Evolutionary conservation across 1,140 invertebrate species (phyloP).

Genomic region (Melanaphis sacchari): DNA sequence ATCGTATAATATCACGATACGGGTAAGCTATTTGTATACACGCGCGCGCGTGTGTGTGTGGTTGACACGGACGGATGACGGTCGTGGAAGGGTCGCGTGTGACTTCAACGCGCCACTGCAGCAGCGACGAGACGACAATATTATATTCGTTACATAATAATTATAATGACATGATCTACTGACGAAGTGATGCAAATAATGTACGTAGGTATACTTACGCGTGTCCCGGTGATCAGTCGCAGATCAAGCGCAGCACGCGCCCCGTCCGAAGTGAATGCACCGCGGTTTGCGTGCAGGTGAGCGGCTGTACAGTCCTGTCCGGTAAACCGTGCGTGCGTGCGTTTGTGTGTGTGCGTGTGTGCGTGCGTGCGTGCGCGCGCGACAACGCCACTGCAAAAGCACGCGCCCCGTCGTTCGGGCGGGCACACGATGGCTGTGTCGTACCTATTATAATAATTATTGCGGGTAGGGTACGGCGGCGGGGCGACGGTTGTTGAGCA

Average conservation of each 20-base stretch:
- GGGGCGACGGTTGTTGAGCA: not conserved
- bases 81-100: no score
- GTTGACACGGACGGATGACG: no score
- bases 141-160: no score
- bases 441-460: no score
- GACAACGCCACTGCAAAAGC: not conserved
- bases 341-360: not conserved
- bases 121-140: no score
- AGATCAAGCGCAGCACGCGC: no score
- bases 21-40: not conserved
- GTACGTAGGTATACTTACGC: not conserved
- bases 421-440: no score
- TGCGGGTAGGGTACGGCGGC: no score
- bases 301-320: not conserved
- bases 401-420: not conserved
- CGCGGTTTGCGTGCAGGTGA: not conserved
- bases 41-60: no score
- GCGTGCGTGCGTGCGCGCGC: no score
- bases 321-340: not conserved
- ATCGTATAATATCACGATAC: not conserved
- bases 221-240: not conserved
- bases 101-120: no score
- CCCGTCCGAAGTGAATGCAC: not conserved
- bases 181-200: not conserved
- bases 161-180: no score